Percentiles rank a stretch among this genome's conserved stretches.
phyloP scores from a whole-genome alignment of 2,888 invertebrate genomes.

The Syrista parreyssii region DNA sequence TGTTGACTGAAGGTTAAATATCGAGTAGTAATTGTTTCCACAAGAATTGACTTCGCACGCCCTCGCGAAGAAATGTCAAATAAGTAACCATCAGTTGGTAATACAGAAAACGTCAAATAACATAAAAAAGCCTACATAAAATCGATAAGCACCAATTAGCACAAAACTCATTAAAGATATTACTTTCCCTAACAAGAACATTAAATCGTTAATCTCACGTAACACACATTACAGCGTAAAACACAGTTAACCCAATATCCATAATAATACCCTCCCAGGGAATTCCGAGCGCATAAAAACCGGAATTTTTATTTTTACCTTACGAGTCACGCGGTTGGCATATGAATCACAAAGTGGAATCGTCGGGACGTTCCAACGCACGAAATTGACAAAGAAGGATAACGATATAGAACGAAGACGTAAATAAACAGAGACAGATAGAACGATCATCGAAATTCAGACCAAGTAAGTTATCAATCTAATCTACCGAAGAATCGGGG shows the following conservation, averaged over 20 bases:
- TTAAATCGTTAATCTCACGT: background rate
- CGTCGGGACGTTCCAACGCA: background rate
- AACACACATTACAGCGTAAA: background rate
- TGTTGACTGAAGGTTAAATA: background rate
- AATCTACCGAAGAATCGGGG: background rate
- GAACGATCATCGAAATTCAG: background rate
- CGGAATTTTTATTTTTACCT: background rate
- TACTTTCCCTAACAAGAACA: background rate
- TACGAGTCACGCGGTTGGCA: background rate
- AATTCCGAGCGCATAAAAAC: background rate
- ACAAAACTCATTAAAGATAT: background rate
- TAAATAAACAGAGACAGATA: background rate
- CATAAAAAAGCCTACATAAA: background rate
- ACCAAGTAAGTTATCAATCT: background rate
- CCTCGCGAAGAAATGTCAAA: background rate
- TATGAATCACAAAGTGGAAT: background rate
- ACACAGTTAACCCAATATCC: background rate
- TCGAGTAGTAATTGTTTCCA: background rate
- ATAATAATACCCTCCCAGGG: background rate
- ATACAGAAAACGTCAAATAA: background rate
- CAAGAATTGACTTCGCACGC: background rate
- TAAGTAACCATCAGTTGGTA: background rate
- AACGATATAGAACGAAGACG: background rate
- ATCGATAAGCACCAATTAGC: background rate
- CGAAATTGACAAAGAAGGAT: background rate